Conservation (phyloP, 2,888 invertebrate species). For the Ferrisia virgata region DNA sequence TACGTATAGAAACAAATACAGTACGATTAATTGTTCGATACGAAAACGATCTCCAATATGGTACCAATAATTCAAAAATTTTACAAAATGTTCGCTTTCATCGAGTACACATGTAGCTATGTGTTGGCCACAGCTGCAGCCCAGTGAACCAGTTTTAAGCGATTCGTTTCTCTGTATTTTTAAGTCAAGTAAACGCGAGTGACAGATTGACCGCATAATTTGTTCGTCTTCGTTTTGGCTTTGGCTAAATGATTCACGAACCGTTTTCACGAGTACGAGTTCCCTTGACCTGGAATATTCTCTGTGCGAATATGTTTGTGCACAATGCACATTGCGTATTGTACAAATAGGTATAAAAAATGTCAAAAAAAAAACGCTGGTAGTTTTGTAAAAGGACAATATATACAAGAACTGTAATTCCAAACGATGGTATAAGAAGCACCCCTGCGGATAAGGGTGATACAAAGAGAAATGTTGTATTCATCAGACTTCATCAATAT, state of each 20-base stretch:
- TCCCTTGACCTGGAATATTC: not conserved
- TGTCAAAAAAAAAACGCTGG: not conserved
- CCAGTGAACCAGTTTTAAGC: not conserved
- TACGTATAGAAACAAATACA: not conserved
- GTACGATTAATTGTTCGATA: not conserved
- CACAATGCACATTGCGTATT: no score
- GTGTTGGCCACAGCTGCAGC: not conserved
- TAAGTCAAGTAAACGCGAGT: not conserved
- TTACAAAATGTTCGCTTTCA: not conserved
- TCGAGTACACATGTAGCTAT: not conserved
- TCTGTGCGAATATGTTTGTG: not conserved
- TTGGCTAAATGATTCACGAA: not conserved
- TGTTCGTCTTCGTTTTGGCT: not conserved
- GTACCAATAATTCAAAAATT: not conserved
- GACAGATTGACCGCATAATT: slow-evolving; percentile 22
- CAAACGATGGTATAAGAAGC: not conserved
- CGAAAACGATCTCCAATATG: not conserved
- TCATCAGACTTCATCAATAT: no score
- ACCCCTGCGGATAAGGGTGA: no score
- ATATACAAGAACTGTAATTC: no score
- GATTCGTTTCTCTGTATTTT: not conserved
- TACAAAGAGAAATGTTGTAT: no score
- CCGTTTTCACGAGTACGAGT: not conserved
- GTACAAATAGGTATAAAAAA: no score
- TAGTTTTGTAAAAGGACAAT: no score